Evolutionary conservation across 1,140 invertebrate genomes (phyloP).

Genomic region (Ptiloglossa arizonensis): DNA sequence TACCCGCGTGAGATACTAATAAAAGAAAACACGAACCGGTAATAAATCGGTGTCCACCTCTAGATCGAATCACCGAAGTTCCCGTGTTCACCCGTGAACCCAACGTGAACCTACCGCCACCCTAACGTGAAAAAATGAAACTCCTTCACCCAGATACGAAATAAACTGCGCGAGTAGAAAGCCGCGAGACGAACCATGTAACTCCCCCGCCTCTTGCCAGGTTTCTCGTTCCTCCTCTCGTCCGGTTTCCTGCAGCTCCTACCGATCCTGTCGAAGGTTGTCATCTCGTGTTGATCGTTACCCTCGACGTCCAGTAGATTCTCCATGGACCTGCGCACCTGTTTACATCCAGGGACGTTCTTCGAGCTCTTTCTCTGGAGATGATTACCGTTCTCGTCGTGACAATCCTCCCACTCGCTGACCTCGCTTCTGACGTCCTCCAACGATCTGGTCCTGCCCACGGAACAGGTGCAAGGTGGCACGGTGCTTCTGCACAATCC

Average conservation of each 20-base stretch:
- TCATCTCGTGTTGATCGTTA: conserved; percentile 57
- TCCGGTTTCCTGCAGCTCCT: conserved; percentile 63
- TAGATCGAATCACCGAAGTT: too few relatives aligned
- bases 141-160: too few relatives aligned
- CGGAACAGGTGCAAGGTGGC: conserved; percentile 83
- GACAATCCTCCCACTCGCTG: conserved; percentile 85
- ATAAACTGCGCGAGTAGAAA: too few relatives aligned
- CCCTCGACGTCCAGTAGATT: conserved; percentile 84
- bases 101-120: too few relatives aligned
- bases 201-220: conserved; percentile 73
- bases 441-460: conserved; percentile 85
- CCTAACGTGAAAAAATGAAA: too few relatives aligned
- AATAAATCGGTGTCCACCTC: too few relatives aligned
- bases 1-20: not conserved
- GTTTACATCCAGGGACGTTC: conserved; percentile 72
- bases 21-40: too few relatives aligned
- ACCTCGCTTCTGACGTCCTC: conserved; percentile 87
- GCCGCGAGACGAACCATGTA: conserved; percentile 81
- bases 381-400: conserved; percentile 83
- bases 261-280: conserved; percentile 64
- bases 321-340: conserved; percentile 86
- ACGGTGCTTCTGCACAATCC: conserved; percentile 68
- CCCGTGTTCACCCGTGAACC: too few relatives aligned
- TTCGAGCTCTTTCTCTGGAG: conserved; percentile 79
- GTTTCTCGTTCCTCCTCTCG: conserved; percentile 66